Conservation (phyloP, 2,888 invertebrate species). For the Pachymerium ferrugineum region DNA sequence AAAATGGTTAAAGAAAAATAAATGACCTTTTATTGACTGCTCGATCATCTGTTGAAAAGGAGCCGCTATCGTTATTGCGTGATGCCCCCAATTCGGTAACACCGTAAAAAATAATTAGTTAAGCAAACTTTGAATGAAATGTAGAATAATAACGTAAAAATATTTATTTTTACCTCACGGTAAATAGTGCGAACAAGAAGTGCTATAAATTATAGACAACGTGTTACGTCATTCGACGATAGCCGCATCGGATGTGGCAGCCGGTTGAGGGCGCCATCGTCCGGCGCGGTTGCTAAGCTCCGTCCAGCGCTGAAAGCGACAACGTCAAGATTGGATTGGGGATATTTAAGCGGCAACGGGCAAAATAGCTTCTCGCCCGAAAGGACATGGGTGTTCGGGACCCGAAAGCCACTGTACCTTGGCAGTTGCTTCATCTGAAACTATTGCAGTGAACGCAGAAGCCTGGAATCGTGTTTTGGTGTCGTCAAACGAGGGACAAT, state of each 20-base stretch:
- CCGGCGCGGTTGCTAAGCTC: neutral
- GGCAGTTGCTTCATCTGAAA: constrained; percentile 15
- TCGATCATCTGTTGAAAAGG: too few species aligned
- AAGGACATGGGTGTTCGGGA: neutral
- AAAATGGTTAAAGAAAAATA: too few species aligned
- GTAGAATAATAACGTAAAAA: too few species aligned
- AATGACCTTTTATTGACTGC: too few species aligned
- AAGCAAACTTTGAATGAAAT: too few species aligned
- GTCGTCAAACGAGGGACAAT: constrained; percentile 25
- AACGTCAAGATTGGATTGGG: constrained; percentile 17
- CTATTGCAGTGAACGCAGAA: constrained; percentile 8
- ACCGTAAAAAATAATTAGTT: too few species aligned
- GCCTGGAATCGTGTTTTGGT: neutral
- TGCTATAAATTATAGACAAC: neutral
- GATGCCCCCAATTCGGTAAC: too few species aligned
- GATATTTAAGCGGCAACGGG: constrained; percentile 16
- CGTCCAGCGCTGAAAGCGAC: constrained; percentile 7
- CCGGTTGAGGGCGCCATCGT: neutral
- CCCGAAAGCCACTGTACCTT: constrained; percentile 14
- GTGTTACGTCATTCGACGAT: neutral
- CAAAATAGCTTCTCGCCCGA: neutral
- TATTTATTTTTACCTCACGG: neutral
- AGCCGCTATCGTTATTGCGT: too few species aligned
- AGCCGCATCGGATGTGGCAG: neutral
- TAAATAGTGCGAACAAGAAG: neutral